Percentiles rank a stretch among this genome's conserved stretches.
Evolutionary conservation across 2,888 invertebrate species (phyloP).

Genomic region (Trichopoda pennipes): DNA sequence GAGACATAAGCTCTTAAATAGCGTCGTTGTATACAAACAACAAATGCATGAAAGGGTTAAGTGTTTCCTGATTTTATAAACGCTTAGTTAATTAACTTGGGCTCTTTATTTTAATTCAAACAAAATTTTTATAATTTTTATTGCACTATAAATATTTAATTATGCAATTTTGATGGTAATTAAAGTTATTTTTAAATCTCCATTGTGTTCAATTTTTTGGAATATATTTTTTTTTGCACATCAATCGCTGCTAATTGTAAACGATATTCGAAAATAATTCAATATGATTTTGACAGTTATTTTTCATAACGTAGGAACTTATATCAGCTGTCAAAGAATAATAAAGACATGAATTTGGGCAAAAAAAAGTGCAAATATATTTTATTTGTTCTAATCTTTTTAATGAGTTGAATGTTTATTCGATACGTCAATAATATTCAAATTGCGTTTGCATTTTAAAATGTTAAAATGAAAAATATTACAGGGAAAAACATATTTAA

Average conservation of each 20-base stretch:
- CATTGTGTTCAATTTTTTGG: no score
- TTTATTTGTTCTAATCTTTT: conserved; percentile 25
- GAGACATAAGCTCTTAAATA: no score
- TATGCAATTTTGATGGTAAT: no score
- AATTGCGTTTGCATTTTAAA: conserved; percentile 12
- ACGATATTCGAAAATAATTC: conserved; percentile 3
- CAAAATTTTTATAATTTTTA: no score
- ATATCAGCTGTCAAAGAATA: conserved; percentile 18
- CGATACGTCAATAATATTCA: conserved; percentile 43
- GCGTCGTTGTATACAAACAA: no score
- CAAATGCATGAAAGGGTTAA: no score
- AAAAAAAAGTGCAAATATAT: conserved; percentile 33
- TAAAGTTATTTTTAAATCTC: no score
- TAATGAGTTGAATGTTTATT: conserved; percentile 49
- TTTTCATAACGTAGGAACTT: conserved; percentile 48
- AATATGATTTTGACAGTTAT: conserved; percentile 40
- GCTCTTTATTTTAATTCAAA: no score
- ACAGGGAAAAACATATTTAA: not conserved
- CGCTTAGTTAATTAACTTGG: no score
- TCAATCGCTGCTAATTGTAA: conserved; percentile 8
- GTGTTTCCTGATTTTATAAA: no score
- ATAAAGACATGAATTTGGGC: not conserved
- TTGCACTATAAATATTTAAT: no score
- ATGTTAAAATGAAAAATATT: not conserved
- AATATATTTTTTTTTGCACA: no score